phyloP scores from a whole-genome alignment of 2,888 invertebrate species.

The Archaeoteleia sp. region DNA sequence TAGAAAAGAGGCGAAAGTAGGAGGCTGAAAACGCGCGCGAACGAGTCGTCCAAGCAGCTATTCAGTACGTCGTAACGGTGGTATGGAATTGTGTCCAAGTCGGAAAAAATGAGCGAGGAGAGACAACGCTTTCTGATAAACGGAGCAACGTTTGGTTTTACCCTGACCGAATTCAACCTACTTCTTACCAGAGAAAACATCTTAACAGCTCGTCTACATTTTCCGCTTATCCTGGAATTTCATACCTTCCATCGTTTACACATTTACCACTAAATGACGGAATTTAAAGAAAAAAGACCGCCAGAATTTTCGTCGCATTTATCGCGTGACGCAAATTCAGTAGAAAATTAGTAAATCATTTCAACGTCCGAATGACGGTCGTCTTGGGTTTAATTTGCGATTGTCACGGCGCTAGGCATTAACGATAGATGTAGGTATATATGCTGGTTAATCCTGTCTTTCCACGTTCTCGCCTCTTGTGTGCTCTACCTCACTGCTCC shows the following conservation, averaged over 20 bases:
- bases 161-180: too few relatives aligned
- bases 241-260: too few relatives aligned
- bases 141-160: too few relatives aligned
- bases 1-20: slow-evolving; percentile 22
- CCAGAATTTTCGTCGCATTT: too few relatives aligned
- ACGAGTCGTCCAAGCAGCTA: neutral
- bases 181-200: too few relatives aligned
- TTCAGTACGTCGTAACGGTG: slow-evolving; percentile 3
- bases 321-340: too few relatives aligned
- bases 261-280: too few relatives aligned
- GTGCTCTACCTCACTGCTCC: slow-evolving; percentile 27
- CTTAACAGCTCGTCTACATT: too few relatives aligned
- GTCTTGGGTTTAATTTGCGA: slow-evolving; percentile 9
- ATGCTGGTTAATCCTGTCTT: slow-evolving; percentile 40
- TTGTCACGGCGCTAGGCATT: slow-evolving; percentile 11
- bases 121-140: slow-evolving; percentile 11
- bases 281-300: too few relatives aligned
- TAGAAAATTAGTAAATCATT: too few relatives aligned
- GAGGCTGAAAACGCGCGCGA: neutral
- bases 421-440: slow-evolving; percentile 10
- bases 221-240: too few relatives aligned
- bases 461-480: slow-evolving; percentile 45
- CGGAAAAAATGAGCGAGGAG: slow-evolving; percentile 8
- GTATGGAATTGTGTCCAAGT: neutral
- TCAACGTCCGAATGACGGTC: too few relatives aligned